A percentile compares a stretch with the other conserved stretches of the same genome.
Evolutionary conservation across 2,888 invertebrate species (phyloP).

Genomic region (Lasioglossum leucozonium): DNA sequence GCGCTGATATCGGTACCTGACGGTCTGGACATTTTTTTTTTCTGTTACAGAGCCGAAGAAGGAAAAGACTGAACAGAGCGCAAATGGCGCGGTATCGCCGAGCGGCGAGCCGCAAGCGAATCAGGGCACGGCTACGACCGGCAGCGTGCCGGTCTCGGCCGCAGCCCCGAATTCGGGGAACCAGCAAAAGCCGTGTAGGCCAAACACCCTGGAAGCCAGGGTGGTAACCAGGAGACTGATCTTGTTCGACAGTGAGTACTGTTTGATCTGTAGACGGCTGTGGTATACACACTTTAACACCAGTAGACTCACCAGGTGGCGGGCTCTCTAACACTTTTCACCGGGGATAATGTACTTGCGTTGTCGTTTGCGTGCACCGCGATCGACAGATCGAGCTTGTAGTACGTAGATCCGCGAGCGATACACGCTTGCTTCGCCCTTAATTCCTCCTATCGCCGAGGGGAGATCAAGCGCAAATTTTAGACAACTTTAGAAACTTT

Average conservation of each 20-base stretch:
- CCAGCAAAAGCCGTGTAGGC: slow-evolving; percentile 90
- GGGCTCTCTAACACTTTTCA: slow-evolving; percentile 1
- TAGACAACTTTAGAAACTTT: background rate
- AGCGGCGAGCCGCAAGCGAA: slow-evolving; percentile 84
- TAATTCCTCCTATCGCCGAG: background rate
- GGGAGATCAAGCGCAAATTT: background rate
- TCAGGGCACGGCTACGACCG: slow-evolving; percentile 71
- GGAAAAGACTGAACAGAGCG: slow-evolving; percentile 92
- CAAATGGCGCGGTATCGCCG: slow-evolving; percentile 88
- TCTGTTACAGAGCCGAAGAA: slow-evolving; percentile 94
- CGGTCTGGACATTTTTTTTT: slow-evolving; percentile 65
- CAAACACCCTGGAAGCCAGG: slow-evolving; percentile 90
- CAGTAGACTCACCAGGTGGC: background rate
- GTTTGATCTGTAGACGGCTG: slow-evolving; percentile 16
- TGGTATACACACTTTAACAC: slow-evolving; percentile 1
- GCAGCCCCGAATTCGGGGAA: slow-evolving; percentile 76
- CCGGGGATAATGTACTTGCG: background rate
- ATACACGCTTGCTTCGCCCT: background rate
- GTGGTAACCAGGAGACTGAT: slow-evolving; percentile 89
- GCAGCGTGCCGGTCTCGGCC: slow-evolving; percentile 70
- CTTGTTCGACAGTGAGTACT: slow-evolving; percentile 78
- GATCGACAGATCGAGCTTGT: background rate
- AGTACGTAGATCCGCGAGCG: background rate
- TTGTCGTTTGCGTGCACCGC: background rate
- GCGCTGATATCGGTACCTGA: slow-evolving; percentile 42